Evolutionary conservation across 2,888 invertebrate genomes (phyloP).

Genomic region (Amphiduros pacificus): DNA sequence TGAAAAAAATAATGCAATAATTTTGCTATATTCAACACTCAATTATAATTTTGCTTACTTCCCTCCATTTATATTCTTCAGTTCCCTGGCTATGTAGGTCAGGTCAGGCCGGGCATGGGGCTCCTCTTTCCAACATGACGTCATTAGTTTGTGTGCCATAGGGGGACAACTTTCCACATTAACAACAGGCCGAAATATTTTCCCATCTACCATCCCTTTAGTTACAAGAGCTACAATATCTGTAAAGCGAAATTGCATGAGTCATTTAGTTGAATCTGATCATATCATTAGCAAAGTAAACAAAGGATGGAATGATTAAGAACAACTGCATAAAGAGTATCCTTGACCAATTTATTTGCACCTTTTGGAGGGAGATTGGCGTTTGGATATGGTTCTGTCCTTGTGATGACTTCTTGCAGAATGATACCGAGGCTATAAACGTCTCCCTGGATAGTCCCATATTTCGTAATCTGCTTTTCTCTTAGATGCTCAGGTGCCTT

Average conservation of each 20-base stretch:
- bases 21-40: too few species aligned
- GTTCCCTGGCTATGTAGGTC: neutral
- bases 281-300: too few species aligned
- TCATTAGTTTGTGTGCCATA: neutral
- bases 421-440: constrained; percentile 42
- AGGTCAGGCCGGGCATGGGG: constrained; percentile 2
- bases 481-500: constrained; percentile 47
- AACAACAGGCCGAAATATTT: neutral
- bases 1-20: too few species aligned
- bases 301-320: neutral
- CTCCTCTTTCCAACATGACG: constrained; percentile 3
- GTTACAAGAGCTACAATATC: constrained; percentile 2
- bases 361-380: constrained; percentile 1
- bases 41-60: too few species aligned
- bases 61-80: constrained; percentile 6
- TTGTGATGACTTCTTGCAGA: constrained; percentile 38
- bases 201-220: neutral
- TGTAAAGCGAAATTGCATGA: too few species aligned
- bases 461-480: constrained; percentile 16
- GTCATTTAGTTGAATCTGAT: too few species aligned
- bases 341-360: neutral
- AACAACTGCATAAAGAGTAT: neutral
- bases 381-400: constrained; percentile 32
- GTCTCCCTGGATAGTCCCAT: constrained; percentile 32
- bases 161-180: neutral